Evolutionary conservation across 2,113 vertebrate species (phyloP), one percentile per base, ranked within the genome.

Genomic region (Sciurus niger): DNA sequence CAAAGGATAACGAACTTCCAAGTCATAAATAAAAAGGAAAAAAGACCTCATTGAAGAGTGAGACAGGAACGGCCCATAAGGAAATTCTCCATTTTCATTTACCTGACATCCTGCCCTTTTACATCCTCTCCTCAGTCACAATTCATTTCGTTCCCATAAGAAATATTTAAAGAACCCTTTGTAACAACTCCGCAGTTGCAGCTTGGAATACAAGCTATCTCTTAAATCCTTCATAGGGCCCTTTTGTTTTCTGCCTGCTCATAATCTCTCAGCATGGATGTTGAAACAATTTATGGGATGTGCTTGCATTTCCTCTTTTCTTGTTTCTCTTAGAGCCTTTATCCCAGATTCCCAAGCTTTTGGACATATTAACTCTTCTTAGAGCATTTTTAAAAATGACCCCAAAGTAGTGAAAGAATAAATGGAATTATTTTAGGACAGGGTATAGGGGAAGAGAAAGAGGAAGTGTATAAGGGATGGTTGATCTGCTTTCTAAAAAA

Each of bases 91-190:
- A 8, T 83, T 93, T 93, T 37, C 72, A 58, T 68, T 95, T 87
- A 91, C 83, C 60, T 22, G 85, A 95, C 93, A 90, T 82, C 90
- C 80, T 94, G 92, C 48, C 72, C 92, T 78, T 72, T 65, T 17
- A 18, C 34, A 1, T 53, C 67, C 77, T 55, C 2, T 32, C 14
- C 6, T 68, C 34, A 30, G 82, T 46, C 63, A 16, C 67, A 63
- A 95, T 83, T 96, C 84, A 84, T 74, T 77, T 92, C 58, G 30
- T 94, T 96, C 90, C 89, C 94, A 86, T 83, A 85, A 82, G 95
- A 84, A 93, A 74, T 58, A 24, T 92, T 95, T 96, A 97, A 97
- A 93, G 96, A 90, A 89, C 70, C 30, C 96, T 92, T 96, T 95
- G 95, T 96, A 51, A 70, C 48, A 40, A 20, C n/a, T 24, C n/a